Base-by-base conservation (phyloP, 2,113 vertebrate species). In the Sinosuthora webbiana region DNA sequence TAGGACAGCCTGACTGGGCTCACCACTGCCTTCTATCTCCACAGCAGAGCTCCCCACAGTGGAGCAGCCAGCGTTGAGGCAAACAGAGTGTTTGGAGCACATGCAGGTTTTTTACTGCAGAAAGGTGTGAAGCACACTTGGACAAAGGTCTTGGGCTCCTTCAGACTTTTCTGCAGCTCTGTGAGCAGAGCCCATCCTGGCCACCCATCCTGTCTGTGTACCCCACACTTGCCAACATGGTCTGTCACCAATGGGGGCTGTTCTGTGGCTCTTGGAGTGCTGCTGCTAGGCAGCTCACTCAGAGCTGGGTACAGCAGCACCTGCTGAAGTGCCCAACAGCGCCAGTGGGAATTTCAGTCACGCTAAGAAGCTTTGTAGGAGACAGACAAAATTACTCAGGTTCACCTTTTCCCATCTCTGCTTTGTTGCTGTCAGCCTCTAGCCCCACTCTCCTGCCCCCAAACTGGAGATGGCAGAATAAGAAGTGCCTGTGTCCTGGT, bases 211-310 rank as follows among this genome's bases (percentile, higher is more conserved):
- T 33, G 10, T 28, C 35, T 59, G 44, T 0, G 6, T 24, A 14
- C n/a, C 47, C 31, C 2, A 1, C 0, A 0, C 60, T 17, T 1
- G 2, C 42, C 62, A 44, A 2, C 1, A 0, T 1, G 3, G 56
- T 22, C 60, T 23, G 5, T 22, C 5, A 5, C 41, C 37, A 18
- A 1, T 0, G 0, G 15, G 35, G 44, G 42, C 13, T 15, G 21
- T 59, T 65, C 12, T 18, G 2, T 30, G 67, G 23, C 25, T 70
- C 31, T n/a, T 35, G 74, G 10, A 64, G 41, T 2, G 30, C 68
- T 80, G 68, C 59, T 3, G 4, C 25, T 57, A 1, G 2, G n/a
- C 52, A 75, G 30, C 47, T 83, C 47, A 11, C 47, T 25, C 0
- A 1, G 28, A 68, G 47, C 50, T 53, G 81, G 22, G 33, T 25